These are phyloP conservation scores for Idaea aversata DNA, from an alignment of 2,888 invertebrate species.

Conservation along the genomic window DNA sequence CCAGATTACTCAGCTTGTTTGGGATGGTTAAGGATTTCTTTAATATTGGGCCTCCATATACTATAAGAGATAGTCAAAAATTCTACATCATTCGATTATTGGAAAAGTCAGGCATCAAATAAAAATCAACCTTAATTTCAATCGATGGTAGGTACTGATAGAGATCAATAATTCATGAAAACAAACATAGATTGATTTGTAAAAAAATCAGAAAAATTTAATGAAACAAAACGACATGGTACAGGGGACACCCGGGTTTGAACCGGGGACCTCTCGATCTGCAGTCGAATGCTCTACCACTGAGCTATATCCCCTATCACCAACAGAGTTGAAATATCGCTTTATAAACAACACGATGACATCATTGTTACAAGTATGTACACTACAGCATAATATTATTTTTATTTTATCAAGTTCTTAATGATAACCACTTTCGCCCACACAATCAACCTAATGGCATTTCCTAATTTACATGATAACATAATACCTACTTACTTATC, in stretches of 20 bases:
- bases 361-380: not conserved
- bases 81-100: too few species aligned
- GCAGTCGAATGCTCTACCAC: constrained; percentile 75
- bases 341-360: not conserved
- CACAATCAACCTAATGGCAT: too few species aligned
- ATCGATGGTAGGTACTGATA: too few species aligned
- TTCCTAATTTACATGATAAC: too few species aligned
- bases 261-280: constrained; percentile 75
- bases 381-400: not conserved
- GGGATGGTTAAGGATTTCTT: not conserved
- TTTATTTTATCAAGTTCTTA: not conserved
- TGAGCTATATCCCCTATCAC: constrained; percentile 65
- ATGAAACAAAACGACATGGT: constrained; percentile 7
- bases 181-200: too few species aligned
- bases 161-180: too few species aligned
- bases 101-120: too few species aligned
- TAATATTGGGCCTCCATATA: too few species aligned
- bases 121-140: too few species aligned
- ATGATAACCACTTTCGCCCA: not conserved
- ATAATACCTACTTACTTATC: too few species aligned
- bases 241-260: constrained; percentile 74
- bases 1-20: not conserved
- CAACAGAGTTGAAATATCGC: not conserved
- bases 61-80: too few species aligned
- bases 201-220: constrained; percentile 2